Evolutionary conservation across 2,888 invertebrate species (phyloP), one percentile per base, ranked within the genome.

Genomic region (Drosophila engyochracea): DNA sequence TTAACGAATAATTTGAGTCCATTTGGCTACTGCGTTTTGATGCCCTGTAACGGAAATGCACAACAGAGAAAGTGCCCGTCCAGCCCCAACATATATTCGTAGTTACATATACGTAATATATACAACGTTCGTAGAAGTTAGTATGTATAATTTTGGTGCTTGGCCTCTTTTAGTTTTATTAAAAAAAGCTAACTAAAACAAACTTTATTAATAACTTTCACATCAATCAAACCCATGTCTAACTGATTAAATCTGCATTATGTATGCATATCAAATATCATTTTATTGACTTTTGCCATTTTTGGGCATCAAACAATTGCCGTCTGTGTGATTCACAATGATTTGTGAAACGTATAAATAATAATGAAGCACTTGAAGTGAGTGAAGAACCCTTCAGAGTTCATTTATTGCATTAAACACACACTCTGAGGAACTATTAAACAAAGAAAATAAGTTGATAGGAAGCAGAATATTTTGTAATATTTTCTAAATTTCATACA

Each of bases 1-100:
- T 82, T 81, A 76, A 63, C 28, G 65, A 54, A 76, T 76, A 76
- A 76, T 80, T 79, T 75, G 51, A 72, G 75, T 75, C 62, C 55
- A 71, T 74, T 77, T 77, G 47, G 67, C 79, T 70, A 69, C 64
- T 64, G 64, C 28, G 12, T 9, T 44, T 28, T 12, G n/a, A 33
- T 60, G 70, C 28, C 49, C 55, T 39, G 37, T 33, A 47, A 53
- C 3, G 9, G 9, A 33, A 22, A 19, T 37, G 14, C 4, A 41
- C 14, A 25, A 4, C 47, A 47, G 7, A 25, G 7, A 44, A 3
- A 14, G 12, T n/a, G 39, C 19, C 3, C 19, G 12, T 44, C n/a
- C n/a, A 12, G 3, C 6, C 12, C 3, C 3, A 22, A 44, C 1
- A 14, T 22, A 22, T 22, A 22, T 22, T 4, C 2, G 1, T 44